Percentiles rank a stretch among this genome's conserved stretches.
Conservation (phyloP, 2,888 invertebrate genomes). For the Microplitis manilae region DNA sequence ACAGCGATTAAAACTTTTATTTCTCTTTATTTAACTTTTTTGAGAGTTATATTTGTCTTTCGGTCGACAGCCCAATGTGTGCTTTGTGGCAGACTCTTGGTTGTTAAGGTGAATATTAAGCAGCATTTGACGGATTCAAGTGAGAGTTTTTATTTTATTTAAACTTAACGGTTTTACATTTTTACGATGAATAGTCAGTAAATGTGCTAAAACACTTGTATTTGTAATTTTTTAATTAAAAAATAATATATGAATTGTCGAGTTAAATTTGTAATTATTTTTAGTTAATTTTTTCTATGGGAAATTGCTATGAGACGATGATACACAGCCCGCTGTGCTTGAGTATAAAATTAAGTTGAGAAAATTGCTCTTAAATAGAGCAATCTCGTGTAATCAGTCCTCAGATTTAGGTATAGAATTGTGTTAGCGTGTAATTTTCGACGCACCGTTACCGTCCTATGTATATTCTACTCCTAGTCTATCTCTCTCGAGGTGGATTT, state of each 20-base stretch:
- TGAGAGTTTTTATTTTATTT: constrained; percentile 12
- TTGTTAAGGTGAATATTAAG: constrained; percentile 45
- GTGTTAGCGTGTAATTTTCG: constrained; percentile 64
- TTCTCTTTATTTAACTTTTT: background rate
- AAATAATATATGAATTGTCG: background rate
- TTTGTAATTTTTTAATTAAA: background rate
- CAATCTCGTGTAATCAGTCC: constrained; percentile 64
- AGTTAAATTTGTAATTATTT: background rate
- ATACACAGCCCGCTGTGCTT: constrained; percentile 33
- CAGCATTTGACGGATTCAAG: constrained; percentile 25
- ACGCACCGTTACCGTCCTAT: constrained; percentile 54
- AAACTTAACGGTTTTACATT: constrained; percentile 28
- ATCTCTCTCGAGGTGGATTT: background rate
- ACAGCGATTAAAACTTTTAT: constrained; percentile 28
- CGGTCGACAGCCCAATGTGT: constrained; percentile 38
- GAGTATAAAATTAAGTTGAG: constrained; percentile 58
- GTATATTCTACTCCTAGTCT: background rate
- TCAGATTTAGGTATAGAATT: constrained; percentile 61
- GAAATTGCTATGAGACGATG: constrained; percentile 31
- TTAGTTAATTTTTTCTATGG: background rate
- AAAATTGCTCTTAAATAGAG: constrained; percentile 61
- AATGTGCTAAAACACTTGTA: background rate
- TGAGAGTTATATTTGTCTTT: constrained; percentile 42
- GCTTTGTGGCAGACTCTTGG: constrained; percentile 38
- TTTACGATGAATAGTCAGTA: constrained; percentile 24